A percentile compares a stretch with the other conserved stretches of the same genome.
phyloP scores from a whole-genome alignment of 2,113 vertebrate species.

The Laticauda laticaudata region DNA sequence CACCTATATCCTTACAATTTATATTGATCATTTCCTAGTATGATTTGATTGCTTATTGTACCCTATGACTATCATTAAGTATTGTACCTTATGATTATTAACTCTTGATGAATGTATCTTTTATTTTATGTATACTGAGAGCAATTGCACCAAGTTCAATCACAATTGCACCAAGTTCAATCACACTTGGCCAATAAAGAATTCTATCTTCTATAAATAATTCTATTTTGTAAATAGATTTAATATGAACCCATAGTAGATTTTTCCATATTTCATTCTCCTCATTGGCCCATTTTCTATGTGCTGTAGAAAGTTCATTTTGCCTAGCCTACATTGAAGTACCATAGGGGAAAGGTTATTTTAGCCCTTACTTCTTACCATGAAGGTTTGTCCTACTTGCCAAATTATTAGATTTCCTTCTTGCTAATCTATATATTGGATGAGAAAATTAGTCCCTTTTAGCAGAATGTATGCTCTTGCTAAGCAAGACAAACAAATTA shows the following conservation, averaged over 20 bases:
- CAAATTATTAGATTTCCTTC: neutral
- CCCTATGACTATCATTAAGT: too few relatives aligned
- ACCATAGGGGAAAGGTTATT: neutral
- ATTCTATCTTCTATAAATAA: too few relatives aligned
- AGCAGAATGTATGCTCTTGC: neutral
- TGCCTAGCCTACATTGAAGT: neutral
- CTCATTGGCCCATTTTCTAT: neutral
- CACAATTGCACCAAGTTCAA: too few relatives aligned
- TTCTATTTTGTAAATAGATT: neutral
- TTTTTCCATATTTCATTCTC: neutral
- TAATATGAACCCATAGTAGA: neutral
- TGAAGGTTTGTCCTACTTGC: neutral
- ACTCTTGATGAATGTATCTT: too few relatives aligned
- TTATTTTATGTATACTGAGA: too few relatives aligned
- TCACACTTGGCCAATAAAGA: too few relatives aligned
- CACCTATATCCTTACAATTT: too few relatives aligned
- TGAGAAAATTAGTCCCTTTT: neutral
- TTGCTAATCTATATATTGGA: neutral
- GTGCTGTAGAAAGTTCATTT: neutral
- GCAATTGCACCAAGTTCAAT: too few relatives aligned
- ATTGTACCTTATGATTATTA: too few relatives aligned
- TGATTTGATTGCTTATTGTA: too few relatives aligned
- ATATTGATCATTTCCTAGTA: too few relatives aligned
- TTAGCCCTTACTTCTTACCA: neutral
- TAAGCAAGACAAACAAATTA: neutral